phyloP scores from a whole-genome alignment of 2,797 vertebrate genomes.

The Anguilla pacifica region DNA sequence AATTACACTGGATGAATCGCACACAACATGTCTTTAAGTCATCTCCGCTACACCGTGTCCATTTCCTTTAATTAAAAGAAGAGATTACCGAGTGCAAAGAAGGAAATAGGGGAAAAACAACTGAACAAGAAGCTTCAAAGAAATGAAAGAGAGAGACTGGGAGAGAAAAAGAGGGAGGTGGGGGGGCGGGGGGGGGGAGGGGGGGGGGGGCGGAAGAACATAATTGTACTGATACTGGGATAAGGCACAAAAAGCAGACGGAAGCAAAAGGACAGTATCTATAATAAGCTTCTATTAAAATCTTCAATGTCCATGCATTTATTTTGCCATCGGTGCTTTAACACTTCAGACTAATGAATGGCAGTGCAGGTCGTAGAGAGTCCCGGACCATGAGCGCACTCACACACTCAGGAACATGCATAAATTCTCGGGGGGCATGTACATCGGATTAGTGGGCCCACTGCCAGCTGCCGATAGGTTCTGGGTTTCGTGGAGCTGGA shows the following conservation, averaged over 20 bases:
- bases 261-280: constrained; percentile 47
- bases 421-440: constrained; percentile 48
- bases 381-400: background rate
- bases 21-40: background rate
- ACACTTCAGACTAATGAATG: constrained; percentile 24
- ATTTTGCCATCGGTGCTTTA: constrained; percentile 61
- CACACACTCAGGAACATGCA: constrained; percentile 46
- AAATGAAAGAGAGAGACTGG: constrained; percentile 6
- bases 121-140: background rate
- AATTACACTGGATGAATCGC: background rate
- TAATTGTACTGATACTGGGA: background rate
- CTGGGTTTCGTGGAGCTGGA: constrained; percentile 43
- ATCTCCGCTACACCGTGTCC: background rate
- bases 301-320: constrained; percentile 67
- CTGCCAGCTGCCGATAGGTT: constrained; percentile 31
- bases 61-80: constrained; percentile 15
- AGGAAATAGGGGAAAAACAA: background rate
- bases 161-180: background rate
- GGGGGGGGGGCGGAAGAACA: background rate
- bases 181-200: background rate
- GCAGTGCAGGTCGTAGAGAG: background rate
- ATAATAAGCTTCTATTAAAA: constrained; percentile 74
- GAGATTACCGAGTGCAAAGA: background rate
- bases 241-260: constrained; percentile 5
- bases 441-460: constrained; percentile 35